Percentiles rank a stretch among this genome's conserved stretches.
phyloP scores from a whole-genome alignment of 2,888 invertebrate species.

The Neria commutata region DNA sequence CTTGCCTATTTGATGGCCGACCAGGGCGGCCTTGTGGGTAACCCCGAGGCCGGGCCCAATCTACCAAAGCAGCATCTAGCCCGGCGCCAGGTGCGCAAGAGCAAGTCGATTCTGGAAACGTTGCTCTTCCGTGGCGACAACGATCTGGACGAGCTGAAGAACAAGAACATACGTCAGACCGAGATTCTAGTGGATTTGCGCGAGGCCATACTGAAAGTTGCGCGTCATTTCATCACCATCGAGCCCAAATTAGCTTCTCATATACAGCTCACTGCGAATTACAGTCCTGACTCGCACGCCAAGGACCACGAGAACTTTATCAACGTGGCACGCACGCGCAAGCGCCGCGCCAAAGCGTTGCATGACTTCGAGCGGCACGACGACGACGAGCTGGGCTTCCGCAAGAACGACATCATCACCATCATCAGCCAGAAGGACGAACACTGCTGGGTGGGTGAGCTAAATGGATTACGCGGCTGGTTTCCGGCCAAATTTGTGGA shows the following conservation, averaged over 20 bases:
- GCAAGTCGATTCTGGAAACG: conserved; percentile 87
- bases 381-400: conserved; percentile 97
- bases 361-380: conserved; percentile 97
- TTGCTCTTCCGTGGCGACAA: conserved; percentile 78
- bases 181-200: conserved; percentile 97
- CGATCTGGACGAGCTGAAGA: conserved; percentile 82
- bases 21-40: conserved; percentile 90
- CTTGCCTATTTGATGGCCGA: conserved; percentile 96
- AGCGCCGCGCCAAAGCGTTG: conserved; percentile 91
- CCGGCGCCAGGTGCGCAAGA: conserved; percentile 88
- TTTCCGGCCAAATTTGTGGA: conserved; percentile 97
- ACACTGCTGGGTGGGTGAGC: conserved; percentile 97
- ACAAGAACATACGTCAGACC: conserved; percentile 97
- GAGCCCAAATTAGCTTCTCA: conserved; percentile 86
- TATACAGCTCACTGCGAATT: conserved; percentile 86
- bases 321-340: conserved; percentile 86
- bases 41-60: conserved; percentile 87
- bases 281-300: conserved; percentile 93
- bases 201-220: conserved; percentile 92
- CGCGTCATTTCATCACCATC: conserved; percentile 91
- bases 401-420: conserved; percentile 98
- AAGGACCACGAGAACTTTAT: conserved; percentile 93
- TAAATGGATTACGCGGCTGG: conserved; percentile 95
- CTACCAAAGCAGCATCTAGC: conserved; percentile 90
- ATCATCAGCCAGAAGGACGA: conserved; percentile 97